Conservation (phyloP, 2,797 vertebrate genomes). For the Ateles fusciceps region DNA sequence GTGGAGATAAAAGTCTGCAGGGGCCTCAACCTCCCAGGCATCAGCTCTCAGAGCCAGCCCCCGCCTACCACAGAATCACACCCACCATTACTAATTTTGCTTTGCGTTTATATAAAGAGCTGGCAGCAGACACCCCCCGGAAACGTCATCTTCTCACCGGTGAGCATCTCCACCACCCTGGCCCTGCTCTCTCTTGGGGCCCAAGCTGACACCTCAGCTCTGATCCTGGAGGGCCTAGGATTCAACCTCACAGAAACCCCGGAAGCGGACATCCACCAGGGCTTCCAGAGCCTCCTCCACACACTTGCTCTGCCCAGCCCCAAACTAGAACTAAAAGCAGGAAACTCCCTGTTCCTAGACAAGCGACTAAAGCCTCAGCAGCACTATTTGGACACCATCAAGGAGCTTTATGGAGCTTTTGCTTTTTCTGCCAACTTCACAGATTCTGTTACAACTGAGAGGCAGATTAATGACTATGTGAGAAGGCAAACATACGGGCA, state of each 20-base stretch:
- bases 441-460: conserved; percentile 79
- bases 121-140: conserved; percentile 76
- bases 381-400: conserved; percentile 80
- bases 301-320: conserved; percentile 72
- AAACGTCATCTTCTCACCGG: conserved; percentile 90
- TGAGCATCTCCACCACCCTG: conserved; percentile 87
- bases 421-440: conserved; percentile 84
- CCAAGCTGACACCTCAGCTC: conserved; percentile 77
- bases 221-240: conserved; percentile 87
- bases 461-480: conserved; percentile 85
- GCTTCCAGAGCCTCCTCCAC: conserved; percentile 83
- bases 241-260: conserved; percentile 82
- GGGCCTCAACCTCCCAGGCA: neutral
- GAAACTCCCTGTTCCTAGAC: conserved; percentile 86
- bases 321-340: conserved; percentile 82
- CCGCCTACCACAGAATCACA: conserved; percentile 23
- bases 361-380: conserved; percentile 79
- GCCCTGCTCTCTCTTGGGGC: conserved; percentile 88
- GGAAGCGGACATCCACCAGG: conserved; percentile 80
- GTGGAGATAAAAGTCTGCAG: conserved; percentile 47
- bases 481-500: conserved; percentile 86
- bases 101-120: conserved; percentile 85
- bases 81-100: conserved; percentile 85
- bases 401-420: conserved; percentile 81
- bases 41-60: neutral